A percentile compares a stretch with the other conserved stretches of the same genome.
Evolutionary conservation across 2,113 vertebrate genomes (phyloP).

Genomic region (Castor canadensis): DNA sequence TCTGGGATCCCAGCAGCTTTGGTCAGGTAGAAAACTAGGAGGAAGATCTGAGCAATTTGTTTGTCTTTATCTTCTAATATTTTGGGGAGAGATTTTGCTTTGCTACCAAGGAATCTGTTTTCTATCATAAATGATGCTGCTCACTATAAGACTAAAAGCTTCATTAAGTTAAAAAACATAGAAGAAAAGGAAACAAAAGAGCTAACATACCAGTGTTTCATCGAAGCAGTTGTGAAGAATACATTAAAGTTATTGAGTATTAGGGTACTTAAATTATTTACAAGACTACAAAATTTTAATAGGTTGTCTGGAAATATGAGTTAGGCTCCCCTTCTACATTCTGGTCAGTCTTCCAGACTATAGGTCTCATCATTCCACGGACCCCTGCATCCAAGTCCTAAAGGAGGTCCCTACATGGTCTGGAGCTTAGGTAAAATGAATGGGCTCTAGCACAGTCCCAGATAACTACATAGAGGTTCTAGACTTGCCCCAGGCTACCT

Average conservation of each 20-base stretch:
- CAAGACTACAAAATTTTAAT: slow-evolving; percentile 46
- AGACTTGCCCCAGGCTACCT: background rate
- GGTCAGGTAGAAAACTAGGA: background rate
- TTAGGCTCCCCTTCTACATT: background rate
- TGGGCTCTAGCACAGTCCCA: background rate
- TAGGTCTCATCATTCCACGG: background rate
- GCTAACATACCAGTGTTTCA: slow-evolving; percentile 27
- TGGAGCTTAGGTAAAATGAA: background rate
- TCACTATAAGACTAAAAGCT: slow-evolving; percentile 47
- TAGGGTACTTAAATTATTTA: slow-evolving; percentile 67
- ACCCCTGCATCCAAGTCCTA: too few species aligned
- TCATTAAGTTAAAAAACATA: slow-evolving; percentile 53
- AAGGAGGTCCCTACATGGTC: background rate
- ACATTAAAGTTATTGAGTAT: slow-evolving; percentile 70
- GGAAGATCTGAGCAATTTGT: background rate
- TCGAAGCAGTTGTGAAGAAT: slow-evolving; percentile 45
- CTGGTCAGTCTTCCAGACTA: background rate
- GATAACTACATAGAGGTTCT: background rate
- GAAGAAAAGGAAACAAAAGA: slow-evolving; percentile 29
- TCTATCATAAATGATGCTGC: slow-evolving; percentile 15
- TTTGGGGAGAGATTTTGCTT: background rate
- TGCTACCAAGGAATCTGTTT: slow-evolving; percentile 15
- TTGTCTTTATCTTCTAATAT: background rate
- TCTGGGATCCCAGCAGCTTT: background rate
- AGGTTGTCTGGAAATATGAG: slow-evolving; percentile 36